Percentiles rank a stretch among this genome's conserved stretches.
Conservation (phyloP, 1,140 invertebrate species). For the Pseudomyrmex cubaensis region DNA sequence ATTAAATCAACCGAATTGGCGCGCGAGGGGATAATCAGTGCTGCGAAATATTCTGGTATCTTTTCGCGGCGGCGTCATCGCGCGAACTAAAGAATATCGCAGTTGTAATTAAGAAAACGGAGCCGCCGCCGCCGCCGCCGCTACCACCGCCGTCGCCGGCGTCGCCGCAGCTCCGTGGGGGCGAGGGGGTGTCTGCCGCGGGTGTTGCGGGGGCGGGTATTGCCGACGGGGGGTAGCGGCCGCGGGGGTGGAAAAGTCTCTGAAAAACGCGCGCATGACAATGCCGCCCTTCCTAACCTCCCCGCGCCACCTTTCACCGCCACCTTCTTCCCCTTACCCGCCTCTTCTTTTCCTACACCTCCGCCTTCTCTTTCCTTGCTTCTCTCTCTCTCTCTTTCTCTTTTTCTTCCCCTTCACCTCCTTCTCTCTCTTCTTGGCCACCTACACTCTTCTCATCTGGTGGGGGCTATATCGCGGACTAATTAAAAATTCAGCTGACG, state of each 20-base stretch:
- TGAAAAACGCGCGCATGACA: slow-evolving; percentile 86
- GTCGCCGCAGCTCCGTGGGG: slow-evolving; percentile 50
- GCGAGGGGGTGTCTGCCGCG: slow-evolving; percentile 50
- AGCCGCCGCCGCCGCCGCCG: slow-evolving; percentile 71
- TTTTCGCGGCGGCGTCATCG: slow-evolving; percentile 84
- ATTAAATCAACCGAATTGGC: no score
- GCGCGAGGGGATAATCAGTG: slow-evolving; percentile 62
- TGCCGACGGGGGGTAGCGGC: slow-evolving; percentile 63
- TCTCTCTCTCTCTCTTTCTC: background rate
- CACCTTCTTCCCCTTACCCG: slow-evolving; percentile 55
- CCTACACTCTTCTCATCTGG: slow-evolving; percentile 49
- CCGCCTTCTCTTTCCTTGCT: slow-evolving; percentile 17
- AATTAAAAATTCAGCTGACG: slow-evolving; percentile 84
- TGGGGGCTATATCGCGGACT: slow-evolving; percentile 79
- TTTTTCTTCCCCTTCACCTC: slow-evolving; percentile 17
- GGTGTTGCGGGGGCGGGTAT: slow-evolving; percentile 62
- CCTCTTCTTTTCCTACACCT: slow-evolving; percentile 11
- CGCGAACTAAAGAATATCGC: slow-evolving; percentile 85
- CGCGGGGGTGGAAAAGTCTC: slow-evolving; percentile 83
- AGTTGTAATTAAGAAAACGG: slow-evolving; percentile 85
- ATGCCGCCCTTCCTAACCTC: slow-evolving; percentile 78
- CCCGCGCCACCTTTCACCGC: slow-evolving; percentile 54
- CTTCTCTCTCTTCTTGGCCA: slow-evolving; percentile 44
- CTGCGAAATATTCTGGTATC: slow-evolving; percentile 77
- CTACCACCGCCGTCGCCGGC: slow-evolving; percentile 58